A percentile compares a stretch with the other conserved stretches of the same genome.
Conservation (phyloP, 1,140 invertebrate genomes). For the Penaeus japonicus region DNA sequence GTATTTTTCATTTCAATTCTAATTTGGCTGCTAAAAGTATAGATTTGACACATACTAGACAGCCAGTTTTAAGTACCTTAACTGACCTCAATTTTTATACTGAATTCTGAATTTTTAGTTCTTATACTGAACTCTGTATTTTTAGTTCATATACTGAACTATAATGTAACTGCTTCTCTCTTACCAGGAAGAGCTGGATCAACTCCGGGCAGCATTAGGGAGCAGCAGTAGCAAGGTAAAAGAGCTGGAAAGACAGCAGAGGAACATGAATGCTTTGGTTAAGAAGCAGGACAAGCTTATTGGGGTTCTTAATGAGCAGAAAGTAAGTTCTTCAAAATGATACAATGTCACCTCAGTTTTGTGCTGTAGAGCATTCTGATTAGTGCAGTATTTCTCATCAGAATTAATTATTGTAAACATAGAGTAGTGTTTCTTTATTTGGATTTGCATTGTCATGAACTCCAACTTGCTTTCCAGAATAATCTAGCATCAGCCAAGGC, state of each 20-base stretch:
- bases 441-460: neutral
- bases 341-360: neutral
- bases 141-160: neutral
- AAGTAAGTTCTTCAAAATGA: neutral
- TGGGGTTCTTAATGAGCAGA: constrained; percentile 21
- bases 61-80: neutral
- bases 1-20: no score
- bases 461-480: neutral
- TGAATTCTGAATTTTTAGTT: neutral
- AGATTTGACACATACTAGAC: no score
- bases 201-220: neutral
- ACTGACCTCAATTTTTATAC: neutral
- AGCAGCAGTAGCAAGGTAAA: neutral
- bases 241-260: constrained; percentile 24
- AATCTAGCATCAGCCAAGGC: constrained; percentile 24
- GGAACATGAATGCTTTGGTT: neutral
- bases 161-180: no score
- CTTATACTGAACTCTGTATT: neutral
- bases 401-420: neutral
- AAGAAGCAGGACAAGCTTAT: constrained; percentile 35
- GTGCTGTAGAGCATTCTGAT: neutral
- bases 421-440: neutral
- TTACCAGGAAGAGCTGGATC: constrained; percentile 21
- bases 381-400: neutral
- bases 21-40: no score